Evolutionary conservation across 2,797 vertebrate genomes (phyloP).

Genomic region (Amblyopsis hoosieri): DNA sequence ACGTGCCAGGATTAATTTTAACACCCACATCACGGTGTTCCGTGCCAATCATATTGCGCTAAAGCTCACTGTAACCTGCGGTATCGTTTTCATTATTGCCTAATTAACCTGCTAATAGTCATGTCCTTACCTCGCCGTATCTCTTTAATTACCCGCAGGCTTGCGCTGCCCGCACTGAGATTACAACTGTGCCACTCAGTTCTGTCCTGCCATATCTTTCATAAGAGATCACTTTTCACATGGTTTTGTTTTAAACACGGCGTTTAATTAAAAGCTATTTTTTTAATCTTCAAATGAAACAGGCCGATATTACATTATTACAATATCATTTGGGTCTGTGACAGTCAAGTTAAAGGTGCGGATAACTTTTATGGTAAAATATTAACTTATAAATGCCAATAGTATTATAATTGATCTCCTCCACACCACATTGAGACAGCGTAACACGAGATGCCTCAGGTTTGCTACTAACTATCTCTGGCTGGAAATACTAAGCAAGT

Average conservation of each 20-base stretch:
- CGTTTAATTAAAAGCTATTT: constrained; percentile 61
- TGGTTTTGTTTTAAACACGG: constrained; percentile 56
- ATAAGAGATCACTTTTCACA: constrained; percentile 56
- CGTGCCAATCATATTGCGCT: constrained; percentile 76
- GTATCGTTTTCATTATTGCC: constrained; percentile 81
- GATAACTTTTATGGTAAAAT: no score
- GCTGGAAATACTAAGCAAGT: no score
- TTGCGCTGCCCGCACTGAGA: constrained; percentile 57
- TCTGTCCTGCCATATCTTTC: constrained; percentile 58
- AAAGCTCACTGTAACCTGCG: constrained; percentile 80
- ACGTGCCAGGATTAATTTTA: constrained; percentile 81
- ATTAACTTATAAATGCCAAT: no score
- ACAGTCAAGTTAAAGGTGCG: constrained; percentile 1
- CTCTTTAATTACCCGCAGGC: constrained; percentile 73
- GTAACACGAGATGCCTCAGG: no score
- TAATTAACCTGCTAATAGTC: constrained; percentile 91
- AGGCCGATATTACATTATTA: constrained; percentile 9
- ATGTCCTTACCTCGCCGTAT: constrained; percentile 63
- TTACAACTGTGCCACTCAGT: constrained; percentile 61
- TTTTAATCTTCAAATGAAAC: constrained; percentile 38
- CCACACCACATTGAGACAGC: no score
- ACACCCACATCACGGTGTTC: constrained; percentile 77
- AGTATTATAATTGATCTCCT: no score
- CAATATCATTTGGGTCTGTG: constrained; percentile 22
- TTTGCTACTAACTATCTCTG: no score